Evolutionary conservation across 2,888 invertebrate genomes (phyloP).

Genomic region (Sussaba pulchella): DNA sequence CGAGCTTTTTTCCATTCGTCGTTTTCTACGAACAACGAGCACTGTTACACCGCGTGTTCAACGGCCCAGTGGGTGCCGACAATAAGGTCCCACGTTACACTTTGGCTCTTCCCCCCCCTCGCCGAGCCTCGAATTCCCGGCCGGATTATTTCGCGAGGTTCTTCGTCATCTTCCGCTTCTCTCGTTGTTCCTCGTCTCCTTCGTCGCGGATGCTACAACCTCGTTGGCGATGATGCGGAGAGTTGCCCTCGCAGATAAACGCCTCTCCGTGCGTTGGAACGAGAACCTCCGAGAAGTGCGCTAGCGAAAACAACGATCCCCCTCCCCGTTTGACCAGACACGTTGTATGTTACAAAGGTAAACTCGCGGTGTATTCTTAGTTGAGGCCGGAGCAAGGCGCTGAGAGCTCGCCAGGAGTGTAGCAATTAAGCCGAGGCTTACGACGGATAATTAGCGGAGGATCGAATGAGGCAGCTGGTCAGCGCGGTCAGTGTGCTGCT

Average conservation of each 20-base stretch:
- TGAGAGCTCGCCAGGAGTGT: conserved; percentile 61
- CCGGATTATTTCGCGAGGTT: neutral
- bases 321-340: neutral
- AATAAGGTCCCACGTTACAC: conserved; percentile 79
- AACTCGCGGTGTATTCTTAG: neutral
- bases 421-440: conserved; percentile 82
- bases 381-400: conserved; percentile 20
- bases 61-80: conserved; percentile 67
- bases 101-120: conserved; percentile 66
- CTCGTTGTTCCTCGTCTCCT: conserved; percentile 4
- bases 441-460: conserved; percentile 82
- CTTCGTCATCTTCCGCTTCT: conserved; percentile 24
- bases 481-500: conserved; percentile 71
- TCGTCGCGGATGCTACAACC: conserved; percentile 17
- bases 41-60: conserved; percentile 49
- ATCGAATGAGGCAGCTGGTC: conserved; percentile 82
- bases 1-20: conserved; percentile 49
- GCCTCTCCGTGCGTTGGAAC: neutral
- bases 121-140: too few species aligned
- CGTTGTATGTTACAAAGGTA: neutral
- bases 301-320: neutral
- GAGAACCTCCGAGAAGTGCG: neutral
- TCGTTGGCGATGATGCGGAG: conserved; percentile 13
- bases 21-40: conserved; percentile 53
- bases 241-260: conserved; percentile 24